phyloP scores from a whole-genome alignment of 2,797 vertebrate species.

The Bradypus variegatus region DNA sequence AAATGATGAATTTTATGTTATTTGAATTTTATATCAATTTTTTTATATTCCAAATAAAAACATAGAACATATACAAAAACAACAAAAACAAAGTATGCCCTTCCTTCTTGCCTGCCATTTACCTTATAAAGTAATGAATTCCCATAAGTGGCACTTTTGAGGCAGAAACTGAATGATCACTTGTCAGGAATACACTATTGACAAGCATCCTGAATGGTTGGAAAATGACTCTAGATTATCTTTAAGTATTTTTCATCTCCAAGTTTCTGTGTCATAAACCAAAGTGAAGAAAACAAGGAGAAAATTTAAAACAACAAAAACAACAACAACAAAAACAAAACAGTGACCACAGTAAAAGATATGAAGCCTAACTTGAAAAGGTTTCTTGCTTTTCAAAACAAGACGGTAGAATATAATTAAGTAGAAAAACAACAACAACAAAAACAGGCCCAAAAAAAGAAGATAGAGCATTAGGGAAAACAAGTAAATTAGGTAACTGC shows the following conservation, averaged over 20 bases:
- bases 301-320: background rate
- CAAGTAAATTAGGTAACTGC: background rate
- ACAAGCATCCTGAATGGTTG: conserved; percentile 24
- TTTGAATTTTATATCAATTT: conserved; percentile 23
- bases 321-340: too few species aligned
- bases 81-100: background rate
- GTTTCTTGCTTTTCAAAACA: conserved; percentile 17
- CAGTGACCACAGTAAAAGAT: conserved; percentile 35
- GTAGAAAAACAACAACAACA: conserved; percentile 30
- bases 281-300: background rate
- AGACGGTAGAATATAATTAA: background rate
- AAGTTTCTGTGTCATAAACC: conserved; percentile 16
- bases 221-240: conserved; percentile 43
- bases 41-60: background rate
- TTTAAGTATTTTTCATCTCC: conserved; percentile 33
- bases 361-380: background rate
- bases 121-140: conserved; percentile 32
- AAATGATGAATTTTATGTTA: background rate
- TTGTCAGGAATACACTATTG: conserved; percentile 26
- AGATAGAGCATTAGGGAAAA: background rate
- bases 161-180: conserved; percentile 30
- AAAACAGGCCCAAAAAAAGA: background rate
- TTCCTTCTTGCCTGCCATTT: conserved; percentile 8
- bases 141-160: conserved; percentile 14
- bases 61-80: background rate